A percentile compares a stretch with the other conserved stretches of the same genome.
Evolutionary conservation across 2,888 invertebrate genomes (phyloP).

Genomic region (Drosophila borborema): DNA sequence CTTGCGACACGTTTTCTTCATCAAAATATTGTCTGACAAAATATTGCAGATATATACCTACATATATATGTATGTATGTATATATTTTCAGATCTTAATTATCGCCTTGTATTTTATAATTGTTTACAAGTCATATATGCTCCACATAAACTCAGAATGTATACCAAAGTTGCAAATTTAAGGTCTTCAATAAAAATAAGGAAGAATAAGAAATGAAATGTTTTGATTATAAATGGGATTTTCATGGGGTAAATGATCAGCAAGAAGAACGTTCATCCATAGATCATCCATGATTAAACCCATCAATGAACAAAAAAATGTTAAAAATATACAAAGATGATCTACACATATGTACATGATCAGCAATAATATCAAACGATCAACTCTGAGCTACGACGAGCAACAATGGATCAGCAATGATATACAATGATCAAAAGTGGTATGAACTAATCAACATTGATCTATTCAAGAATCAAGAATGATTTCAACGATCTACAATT

Average conservation of each 20-base stretch:
- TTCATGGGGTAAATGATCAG: too few species aligned
- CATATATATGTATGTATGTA: neutral
- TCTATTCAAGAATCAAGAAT: neutral
- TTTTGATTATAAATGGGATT: neutral
- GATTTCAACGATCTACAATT: neutral
- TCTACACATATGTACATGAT: neutral
- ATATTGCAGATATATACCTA: conserved; percentile 10
- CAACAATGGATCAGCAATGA: neutral
- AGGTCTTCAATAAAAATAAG: neutral
- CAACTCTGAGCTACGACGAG: too few species aligned
- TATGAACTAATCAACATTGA: neutral
- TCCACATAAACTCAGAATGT: neutral
- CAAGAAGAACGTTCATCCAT: neutral
- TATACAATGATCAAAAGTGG: neutral
- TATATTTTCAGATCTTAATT: conserved; percentile 5
- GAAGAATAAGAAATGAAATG: neutral
- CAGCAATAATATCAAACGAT: neutral
- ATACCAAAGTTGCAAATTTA: neutral
- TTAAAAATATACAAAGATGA: neutral
- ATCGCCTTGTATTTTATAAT: neutral
- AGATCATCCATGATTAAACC: neutral
- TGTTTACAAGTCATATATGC: neutral
- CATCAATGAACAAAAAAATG: neutral
- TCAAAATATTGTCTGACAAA: conserved; percentile 2
- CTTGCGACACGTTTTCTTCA: conserved; percentile 19